phyloP scores from a whole-genome alignment of 2,888 invertebrate genomes.

The Harpalus rufipes region DNA sequence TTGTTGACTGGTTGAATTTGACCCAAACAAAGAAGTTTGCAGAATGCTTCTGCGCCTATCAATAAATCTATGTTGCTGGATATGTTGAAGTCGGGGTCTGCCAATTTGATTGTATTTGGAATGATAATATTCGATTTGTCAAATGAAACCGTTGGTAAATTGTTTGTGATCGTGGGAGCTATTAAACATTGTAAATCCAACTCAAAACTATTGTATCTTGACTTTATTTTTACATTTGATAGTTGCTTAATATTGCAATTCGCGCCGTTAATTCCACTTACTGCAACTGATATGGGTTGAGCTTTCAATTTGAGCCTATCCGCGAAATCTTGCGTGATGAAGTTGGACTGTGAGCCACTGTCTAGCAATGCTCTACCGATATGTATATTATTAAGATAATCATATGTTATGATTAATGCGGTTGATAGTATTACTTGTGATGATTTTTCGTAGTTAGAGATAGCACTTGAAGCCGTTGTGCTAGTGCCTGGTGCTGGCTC shows the following conservation, averaged over 20 bases:
- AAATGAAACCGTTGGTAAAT: too few relatives aligned
- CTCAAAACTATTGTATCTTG: too few relatives aligned
- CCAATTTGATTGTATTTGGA: constrained; percentile 67
- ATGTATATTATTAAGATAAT: background rate
- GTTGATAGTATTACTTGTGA: constrained; percentile 14
- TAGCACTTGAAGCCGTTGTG: constrained; percentile 1
- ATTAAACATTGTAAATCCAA: too few relatives aligned
- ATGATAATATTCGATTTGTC: constrained; percentile 43
- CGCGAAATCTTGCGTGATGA: too few relatives aligned
- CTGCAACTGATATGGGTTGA: too few relatives aligned
- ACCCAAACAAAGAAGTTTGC: constrained; percentile 65
- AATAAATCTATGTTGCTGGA: constrained; percentile 68
- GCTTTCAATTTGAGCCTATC: too few relatives aligned
- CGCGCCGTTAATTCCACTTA: too few relatives aligned
- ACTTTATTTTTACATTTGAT: too few relatives aligned
- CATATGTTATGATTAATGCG: background rate
- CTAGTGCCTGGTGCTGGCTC: background rate
- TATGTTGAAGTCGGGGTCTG: constrained; percentile 67
- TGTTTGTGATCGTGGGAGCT: too few relatives aligned
- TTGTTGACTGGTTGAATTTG: constrained; percentile 47
- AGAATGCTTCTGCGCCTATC: constrained; percentile 68
- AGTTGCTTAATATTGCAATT: too few relatives aligned
- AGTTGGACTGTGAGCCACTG: too few relatives aligned
- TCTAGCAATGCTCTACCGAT: too few relatives aligned
- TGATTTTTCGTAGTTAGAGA: background rate